Evolutionary conservation across 2,797 vertebrate genomes (phyloP).

Genomic region (Anolis apletophallus): DNA sequence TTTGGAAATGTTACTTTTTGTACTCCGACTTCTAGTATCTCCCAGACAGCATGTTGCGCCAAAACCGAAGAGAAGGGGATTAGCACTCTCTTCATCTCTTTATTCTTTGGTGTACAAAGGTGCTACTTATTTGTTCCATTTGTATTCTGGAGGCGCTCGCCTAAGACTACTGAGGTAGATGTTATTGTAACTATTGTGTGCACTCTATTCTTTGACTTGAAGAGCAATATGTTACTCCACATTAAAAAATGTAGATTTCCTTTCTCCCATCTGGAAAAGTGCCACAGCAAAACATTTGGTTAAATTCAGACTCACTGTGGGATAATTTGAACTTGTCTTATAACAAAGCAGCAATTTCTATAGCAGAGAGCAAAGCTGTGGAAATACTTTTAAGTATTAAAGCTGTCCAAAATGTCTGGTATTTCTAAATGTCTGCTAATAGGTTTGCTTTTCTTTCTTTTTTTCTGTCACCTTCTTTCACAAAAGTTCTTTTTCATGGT

Average conservation of each 20-base stretch:
- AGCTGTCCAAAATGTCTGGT: constrained; percentile 39
- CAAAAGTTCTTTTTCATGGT: constrained; percentile 42
- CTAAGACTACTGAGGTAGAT: not conserved
- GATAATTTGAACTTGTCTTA: constrained; percentile 56
- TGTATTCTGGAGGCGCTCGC: not conserved
- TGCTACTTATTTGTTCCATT: not conserved
- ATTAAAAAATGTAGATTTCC: constrained; percentile 23
- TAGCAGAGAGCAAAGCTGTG: constrained; percentile 33
- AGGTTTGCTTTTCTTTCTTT: constrained; percentile 59
- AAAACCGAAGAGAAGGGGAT: not conserved
- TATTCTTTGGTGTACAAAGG: not conserved
- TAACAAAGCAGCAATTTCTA: constrained; percentile 59
- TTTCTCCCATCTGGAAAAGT: constrained; percentile 46
- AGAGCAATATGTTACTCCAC: constrained; percentile 29
- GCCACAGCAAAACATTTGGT: constrained; percentile 35
- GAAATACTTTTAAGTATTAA: constrained; percentile 54
- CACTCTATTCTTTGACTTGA: constrained; percentile 30
- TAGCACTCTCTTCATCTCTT: not conserved
- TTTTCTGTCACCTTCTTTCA: not conserved
- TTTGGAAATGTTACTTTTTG: too few species aligned
- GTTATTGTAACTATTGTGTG: not conserved
- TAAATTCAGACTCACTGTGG: constrained; percentile 50
- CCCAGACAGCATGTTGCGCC: too few species aligned
- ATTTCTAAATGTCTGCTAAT: constrained; percentile 34
- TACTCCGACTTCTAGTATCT: too few species aligned